Evolutionary conservation across 2,797 vertebrate genomes (phyloP), one percentile per base, ranked within the genome.

Genomic region (Coregonus sp.): DNA sequence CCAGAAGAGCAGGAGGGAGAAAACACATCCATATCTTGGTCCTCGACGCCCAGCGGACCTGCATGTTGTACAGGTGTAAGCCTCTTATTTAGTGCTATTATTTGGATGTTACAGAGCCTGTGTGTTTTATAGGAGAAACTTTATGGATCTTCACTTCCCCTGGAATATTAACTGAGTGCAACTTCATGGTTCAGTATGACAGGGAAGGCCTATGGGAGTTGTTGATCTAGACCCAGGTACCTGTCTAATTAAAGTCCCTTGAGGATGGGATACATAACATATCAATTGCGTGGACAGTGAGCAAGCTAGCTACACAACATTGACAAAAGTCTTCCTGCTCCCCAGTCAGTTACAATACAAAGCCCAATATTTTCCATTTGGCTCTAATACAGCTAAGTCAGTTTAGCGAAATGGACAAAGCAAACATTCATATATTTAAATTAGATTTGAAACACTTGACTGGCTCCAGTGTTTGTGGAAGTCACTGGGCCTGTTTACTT

Each of bases 41-140:
- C 87, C 68, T 86, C 85, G 91, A 86, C 87, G 88, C 89, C 83
- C 91, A 85, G 81, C 14, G 54, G 72, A 61, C 52, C 33, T 37
- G n/a, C 4, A 14, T 73, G 54, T 15, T 40, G 89, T 95, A 96
- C 96, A 97, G 96, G 96, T 97, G 96, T 95, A 97, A 96, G 95
- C 95, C 92, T 94, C 87, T 92, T 95, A 96, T 96, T 97, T 97
- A 96, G 94, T 95, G 91, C 91, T 87, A 86, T 90, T 91, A 90
- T 93, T 91, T 85, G 82, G 88, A 88, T 85, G 89, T 88, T 88
- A 88, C 88, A 84, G 88, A 90, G 82, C 86, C 72, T 20, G 78
- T 88, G 40, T 78, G 40, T 78, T 94, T 93, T 93, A 92, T 87
- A 83, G 86, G 50, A 18, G 81, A 0, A 78, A 88, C 91, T 91